Base-by-base conservation (phyloP, 1,140 invertebrate genomes). In the Zaprionus africanus region DNA sequence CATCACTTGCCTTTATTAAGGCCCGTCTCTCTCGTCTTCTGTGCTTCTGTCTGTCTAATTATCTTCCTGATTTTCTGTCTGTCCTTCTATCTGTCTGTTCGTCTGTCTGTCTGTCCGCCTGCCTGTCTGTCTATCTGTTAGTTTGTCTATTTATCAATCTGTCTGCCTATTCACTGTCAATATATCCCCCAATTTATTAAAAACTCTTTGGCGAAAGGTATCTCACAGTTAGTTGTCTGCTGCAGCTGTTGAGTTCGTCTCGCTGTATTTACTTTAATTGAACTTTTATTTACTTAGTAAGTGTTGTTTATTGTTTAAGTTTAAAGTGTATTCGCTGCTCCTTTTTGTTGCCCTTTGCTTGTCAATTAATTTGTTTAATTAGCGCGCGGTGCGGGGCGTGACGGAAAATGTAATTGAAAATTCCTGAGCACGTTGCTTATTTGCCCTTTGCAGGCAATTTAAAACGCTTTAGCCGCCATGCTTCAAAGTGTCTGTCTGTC, bases 381-480 rank as follows among this genome's bases (percentile, higher is more conserved):
- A 68, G 53, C 57, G 19, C 26, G 5, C 36, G 28, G 41, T 12
- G 13, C 26, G 9, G n/a, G 22, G 24, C 24, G 15, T 4, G 6
- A n/a, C n/a, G n/a, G 41, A 2, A 46, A 46, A 9, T 31, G 41
- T 67, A 59, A 73, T 53, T 34, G 34, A 73, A 60, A 60, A 67
- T 57, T 61, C 57, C 56, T 38, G 17, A 22, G 57, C 58, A 61
- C 53, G 31, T 58, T 73, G 57, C 36, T 13, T 64, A 70, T 86
- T 85, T 74, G 79, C 43, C 79, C 31, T 67, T 73, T 71, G 41
- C 73, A 78, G 65, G 53, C 66, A 85, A 71, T 69, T 84, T 72
- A 34, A 83, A 88, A 67, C 49, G 60, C 49, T 83, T 83, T 46
- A 46, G 41, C 38, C 58, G 36, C 54, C 38, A 41, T 26, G 13